Conservation (phyloP, 2,888 invertebrate species). For the Oasisia sp. region DNA sequence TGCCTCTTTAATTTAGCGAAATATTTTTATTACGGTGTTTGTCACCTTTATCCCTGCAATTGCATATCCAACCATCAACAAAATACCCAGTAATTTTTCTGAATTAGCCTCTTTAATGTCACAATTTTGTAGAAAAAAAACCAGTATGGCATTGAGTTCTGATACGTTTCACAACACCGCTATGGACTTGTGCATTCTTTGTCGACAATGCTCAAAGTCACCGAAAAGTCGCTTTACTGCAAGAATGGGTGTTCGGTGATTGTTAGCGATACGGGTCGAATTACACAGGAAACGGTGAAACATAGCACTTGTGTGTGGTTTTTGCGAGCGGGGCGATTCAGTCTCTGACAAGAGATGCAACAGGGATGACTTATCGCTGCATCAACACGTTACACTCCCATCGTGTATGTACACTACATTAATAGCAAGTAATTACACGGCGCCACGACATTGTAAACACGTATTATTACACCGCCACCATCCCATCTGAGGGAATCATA, state of each 20-base stretch:
- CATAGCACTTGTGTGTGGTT: not conserved
- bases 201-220: not conserved
- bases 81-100: not conserved
- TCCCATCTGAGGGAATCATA: not conserved
- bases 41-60: not conserved
- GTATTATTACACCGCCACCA: not conserved
- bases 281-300: not conserved
- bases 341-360: not conserved
- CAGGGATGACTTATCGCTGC: not conserved
- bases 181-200: not conserved
- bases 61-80: not conserved
- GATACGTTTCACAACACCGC: not conserved
- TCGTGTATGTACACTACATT: not conserved
- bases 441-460: not conserved
- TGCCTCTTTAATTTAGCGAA: not conserved
- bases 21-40: not conserved
- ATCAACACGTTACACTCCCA: conserved; percentile 17
- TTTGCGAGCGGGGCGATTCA: not conserved
- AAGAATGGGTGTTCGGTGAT: not conserved
- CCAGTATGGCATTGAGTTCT: not conserved
- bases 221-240: not conserved
- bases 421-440: not conserved
- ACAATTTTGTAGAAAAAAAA: not conserved
- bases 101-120: not conserved
- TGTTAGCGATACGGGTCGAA: not conserved